Evolutionary conservation across 1,140 invertebrate genomes (phyloP), one percentile per base, ranked within the genome.

Genomic region (Portunus trituberculatus): DNA sequence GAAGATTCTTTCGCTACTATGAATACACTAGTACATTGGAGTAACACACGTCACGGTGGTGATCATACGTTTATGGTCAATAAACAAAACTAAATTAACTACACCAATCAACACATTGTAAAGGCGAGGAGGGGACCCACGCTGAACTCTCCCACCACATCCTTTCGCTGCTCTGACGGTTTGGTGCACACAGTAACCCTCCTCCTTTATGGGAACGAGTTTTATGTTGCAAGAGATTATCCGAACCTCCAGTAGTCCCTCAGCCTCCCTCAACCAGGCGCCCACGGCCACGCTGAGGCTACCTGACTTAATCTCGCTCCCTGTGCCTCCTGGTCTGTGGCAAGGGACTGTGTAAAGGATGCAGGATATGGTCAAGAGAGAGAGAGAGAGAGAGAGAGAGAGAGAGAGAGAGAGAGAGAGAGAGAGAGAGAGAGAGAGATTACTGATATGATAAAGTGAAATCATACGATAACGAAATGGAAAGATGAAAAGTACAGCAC

Each of bases 351-450:
- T 14, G 10, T 76, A 7, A 76, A n/a, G n/a, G 20, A 76, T 76
- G 67, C 67, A 76, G 67, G 67, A n/a, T 76, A n/a, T 8, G 67
- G 25, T 76, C 20, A 25, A 76, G 67, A n/a, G 20, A 59, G 67
- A 25, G 20, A n/a, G 59, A 92, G 28, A 76, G 91, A 92, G 52
- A 92, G 91, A 92, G 59, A 76, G 90, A 91, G 90, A 91, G 90
- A 91, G 90, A 91, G 90, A 91, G 90, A 91, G 90, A 91, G 90
- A 91, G 90, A 91, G 90, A 91, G 90, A 91, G 90, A 91, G 45
- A 52, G 45, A 52, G 48, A 46, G 25, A 52, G 90, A 91, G 89
- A 91, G 89, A 91, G 89, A 91, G 89, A 91, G 90, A 91, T 12
- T 59, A 20, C 16, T 12, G 52, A 59, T 59, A 59, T 12, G 16